Evolutionary conservation across 2,888 invertebrate genomes (phyloP), one percentile per base, ranked within the genome.

Genomic region (Bellardia pandia): DNA sequence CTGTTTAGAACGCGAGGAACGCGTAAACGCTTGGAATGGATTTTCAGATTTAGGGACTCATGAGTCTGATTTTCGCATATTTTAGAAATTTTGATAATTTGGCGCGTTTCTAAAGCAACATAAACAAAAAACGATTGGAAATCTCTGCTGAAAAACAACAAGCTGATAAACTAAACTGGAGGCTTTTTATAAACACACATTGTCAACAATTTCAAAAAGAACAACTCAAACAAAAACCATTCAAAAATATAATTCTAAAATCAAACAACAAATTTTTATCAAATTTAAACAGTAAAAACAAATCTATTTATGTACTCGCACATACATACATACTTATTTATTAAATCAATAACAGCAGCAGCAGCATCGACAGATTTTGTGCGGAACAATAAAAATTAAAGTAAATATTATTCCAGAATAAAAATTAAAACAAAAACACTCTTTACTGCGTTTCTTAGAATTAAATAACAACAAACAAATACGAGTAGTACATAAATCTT

Each of bases 201-300:
- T 69, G 14, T 69, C 51, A 51, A 69, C 11, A 51, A 68, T 53
- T 51, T 3, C 51, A 51, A 58, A 72, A 79, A 72, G 33, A 53
- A 1, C 51, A 62, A 37, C 3, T 11, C 42, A 66, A 62, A 62
- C 16, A 74, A 66, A 74, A 74, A 45, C 56, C 4, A 7, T 2
- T 14, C 60, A 58, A 81, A 58, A 69, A 33, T 69, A 4, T 69
- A 16, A 75, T 30, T 45, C 51, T 1, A 82, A 76, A 69, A 60
- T 33, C 13, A 83, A 83, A 83, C 76, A 71, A 83, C 9, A n/a
- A 33, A 71, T 77, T 76, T 83, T 77, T 76, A 83, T 83, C 82
- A 82, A 75, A 69, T 11, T 48, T 68, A 81, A 81, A 74, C 58
- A 68, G 68, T 58, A 23, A 81, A 82, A 76, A 76, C 76, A 60